These are phyloP conservation scores for Masnerella sp. DNA, from an alignment of 2,888 invertebrate species.

Conservation along the genomic window DNA sequence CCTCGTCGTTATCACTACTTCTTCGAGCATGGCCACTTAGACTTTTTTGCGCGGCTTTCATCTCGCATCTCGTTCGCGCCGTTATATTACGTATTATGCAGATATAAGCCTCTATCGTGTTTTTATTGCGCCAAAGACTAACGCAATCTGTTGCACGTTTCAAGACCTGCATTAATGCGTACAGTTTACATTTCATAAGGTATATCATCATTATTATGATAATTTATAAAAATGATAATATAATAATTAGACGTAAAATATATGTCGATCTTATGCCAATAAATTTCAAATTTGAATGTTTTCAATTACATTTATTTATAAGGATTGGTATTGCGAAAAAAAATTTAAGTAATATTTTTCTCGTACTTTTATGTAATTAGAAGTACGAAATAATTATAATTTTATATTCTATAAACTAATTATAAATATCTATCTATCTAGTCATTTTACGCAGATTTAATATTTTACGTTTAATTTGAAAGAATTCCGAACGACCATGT, in stretches of 20 bases:
- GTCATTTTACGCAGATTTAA: no score
- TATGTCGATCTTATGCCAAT: no score
- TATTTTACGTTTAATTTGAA: no score
- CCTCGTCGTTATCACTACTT: constrained; percentile 37
- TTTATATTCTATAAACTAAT: no score
- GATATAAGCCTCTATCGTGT: constrained; percentile 64
- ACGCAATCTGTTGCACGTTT: constrained; percentile 42
- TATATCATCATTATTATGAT: constrained; percentile 15
- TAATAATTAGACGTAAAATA: constrained; percentile 19
- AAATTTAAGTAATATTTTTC: no score
- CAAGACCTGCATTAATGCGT: constrained; percentile 42
- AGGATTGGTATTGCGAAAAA: no score
- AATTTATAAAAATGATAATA: constrained; percentile 31
- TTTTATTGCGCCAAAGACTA: constrained; percentile 59
- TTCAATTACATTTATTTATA: no score
- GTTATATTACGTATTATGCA: constrained; percentile 66
- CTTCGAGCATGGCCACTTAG: constrained; percentile 45
- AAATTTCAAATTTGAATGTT: no score
- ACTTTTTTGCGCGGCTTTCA: constrained; percentile 43
- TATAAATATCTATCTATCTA: no score
- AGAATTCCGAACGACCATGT: no score
- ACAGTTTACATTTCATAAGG: constrained; percentile 53
- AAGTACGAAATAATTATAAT: no score
- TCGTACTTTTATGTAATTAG: no score
- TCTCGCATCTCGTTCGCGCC: constrained; percentile 52